phyloP scores from a whole-genome alignment of 2,888 invertebrate genomes.

The Odontomyia ornata region DNA sequence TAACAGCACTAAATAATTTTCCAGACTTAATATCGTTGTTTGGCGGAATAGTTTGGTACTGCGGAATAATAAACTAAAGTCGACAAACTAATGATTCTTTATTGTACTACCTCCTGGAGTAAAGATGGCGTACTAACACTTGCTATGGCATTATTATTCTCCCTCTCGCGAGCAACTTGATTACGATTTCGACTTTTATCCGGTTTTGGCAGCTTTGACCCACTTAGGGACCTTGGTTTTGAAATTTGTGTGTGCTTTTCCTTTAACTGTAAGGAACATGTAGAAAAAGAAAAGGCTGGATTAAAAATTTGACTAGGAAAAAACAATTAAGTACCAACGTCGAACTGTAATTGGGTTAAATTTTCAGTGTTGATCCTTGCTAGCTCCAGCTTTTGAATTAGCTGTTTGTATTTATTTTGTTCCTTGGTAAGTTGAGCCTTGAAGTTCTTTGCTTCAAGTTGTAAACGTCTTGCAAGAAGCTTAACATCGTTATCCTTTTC shows the following conservation, averaged over 20 bases:
- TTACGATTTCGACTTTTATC: background rate
- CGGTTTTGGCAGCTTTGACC: slow-evolving; percentile 34
- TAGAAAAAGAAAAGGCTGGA: background rate
- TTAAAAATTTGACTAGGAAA: slow-evolving; percentile 3
- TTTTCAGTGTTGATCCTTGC: slow-evolving; percentile 56
- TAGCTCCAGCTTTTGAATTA: slow-evolving; percentile 72
- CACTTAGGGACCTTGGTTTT: slow-evolving; percentile 42
- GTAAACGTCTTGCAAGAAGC: slow-evolving; percentile 73
- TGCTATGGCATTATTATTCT: background rate
- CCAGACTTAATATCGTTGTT: background rate
- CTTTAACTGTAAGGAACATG: background rate
- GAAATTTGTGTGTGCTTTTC: background rate
- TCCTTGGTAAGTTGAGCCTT: slow-evolving; percentile 76
- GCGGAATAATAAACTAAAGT: background rate
- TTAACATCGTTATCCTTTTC: slow-evolving; percentile 73
- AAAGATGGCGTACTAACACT: slow-evolving; percentile 30
- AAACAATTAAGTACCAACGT: slow-evolving; percentile 30
- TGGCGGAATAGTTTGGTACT: slow-evolving; percentile 4
- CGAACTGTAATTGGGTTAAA: slow-evolving; percentile 28
- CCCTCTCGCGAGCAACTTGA: background rate
- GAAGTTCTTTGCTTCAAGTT: slow-evolving; percentile 78
- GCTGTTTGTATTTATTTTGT: slow-evolving; percentile 75
- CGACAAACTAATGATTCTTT: background rate
- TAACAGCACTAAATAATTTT: background rate
- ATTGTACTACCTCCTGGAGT: slow-evolving; percentile 3